Evolutionary conservation across 2,113 vertebrate genomes (phyloP).

Genomic region (Pelvicachromis taeniatus): DNA sequence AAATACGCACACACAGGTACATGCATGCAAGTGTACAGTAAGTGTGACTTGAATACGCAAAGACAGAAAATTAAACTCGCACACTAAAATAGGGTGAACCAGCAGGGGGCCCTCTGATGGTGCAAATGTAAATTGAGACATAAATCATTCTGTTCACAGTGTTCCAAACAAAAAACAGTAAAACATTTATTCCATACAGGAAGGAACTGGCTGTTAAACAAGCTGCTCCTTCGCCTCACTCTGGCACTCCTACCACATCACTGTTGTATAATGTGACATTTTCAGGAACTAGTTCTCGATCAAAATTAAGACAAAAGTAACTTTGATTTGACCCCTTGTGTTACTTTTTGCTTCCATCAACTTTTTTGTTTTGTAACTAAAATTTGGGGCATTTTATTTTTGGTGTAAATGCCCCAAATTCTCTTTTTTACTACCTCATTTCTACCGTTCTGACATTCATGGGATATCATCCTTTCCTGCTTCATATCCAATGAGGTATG

Average conservation of each 20-base stretch:
- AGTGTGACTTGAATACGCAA: background rate
- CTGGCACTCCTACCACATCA: background rate
- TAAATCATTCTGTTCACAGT: slow-evolving; percentile 9
- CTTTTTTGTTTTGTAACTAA: background rate
- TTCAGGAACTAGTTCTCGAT: background rate
- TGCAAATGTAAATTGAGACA: slow-evolving; percentile 17
- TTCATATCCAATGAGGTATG: background rate
- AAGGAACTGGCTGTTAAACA: background rate
- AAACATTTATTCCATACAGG: background rate
- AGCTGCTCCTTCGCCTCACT: fast-evolving
- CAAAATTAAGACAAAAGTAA: background rate
- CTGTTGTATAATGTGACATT: background rate
- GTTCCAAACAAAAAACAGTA: background rate
- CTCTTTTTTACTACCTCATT: background rate
- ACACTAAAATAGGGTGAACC: background rate
- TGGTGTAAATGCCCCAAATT: background rate
- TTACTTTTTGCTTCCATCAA: background rate
- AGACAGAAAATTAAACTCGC: background rate
- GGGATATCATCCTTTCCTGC: background rate
- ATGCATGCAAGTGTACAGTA: background rate
- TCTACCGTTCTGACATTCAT: background rate
- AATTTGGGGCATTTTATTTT: too few relatives aligned
- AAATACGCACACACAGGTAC: background rate
- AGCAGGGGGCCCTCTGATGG: background rate
- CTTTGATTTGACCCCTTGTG: background rate